Percentiles rank a stretch among this genome's conserved stretches.
Conservation (phyloP, 2,888 invertebrate species). For the Lycaena phlaeas region DNA sequence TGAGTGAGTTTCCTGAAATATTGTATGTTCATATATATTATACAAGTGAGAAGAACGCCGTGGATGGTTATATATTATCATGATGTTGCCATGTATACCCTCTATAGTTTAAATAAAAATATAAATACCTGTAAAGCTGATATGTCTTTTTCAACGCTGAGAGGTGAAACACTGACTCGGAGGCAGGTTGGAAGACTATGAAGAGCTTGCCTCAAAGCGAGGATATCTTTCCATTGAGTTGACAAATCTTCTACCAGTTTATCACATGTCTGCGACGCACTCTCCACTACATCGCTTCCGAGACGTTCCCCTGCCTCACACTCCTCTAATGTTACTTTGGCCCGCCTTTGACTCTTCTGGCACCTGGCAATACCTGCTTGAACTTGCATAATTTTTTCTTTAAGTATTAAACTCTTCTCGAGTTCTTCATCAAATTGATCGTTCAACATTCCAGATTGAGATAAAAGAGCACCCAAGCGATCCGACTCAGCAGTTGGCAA, state of each 20-base stretch:
- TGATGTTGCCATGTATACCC: too few relatives aligned
- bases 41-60: too few relatives aligned
- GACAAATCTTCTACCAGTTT: constrained; percentile 79
- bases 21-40: too few relatives aligned
- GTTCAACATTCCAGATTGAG: constrained; percentile 80
- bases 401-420: constrained; percentile 81
- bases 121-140: constrained; percentile 65
- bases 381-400: constrained; percentile 81
- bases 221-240: constrained; percentile 83
- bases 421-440: constrained; percentile 83
- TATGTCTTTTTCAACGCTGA: constrained; percentile 83
- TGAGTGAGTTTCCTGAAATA: constrained; percentile 79
- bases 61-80: too few relatives aligned
- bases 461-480: constrained; percentile 79
- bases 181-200: constrained; percentile 85
- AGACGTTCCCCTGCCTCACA: constrained; percentile 82
- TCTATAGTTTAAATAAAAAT: too few relatives aligned
- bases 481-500: constrained; percentile 84
- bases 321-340: constrained; percentile 77
- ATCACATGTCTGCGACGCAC: constrained; percentile 82
- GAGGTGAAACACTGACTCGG: constrained; percentile 83
- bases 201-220: constrained; percentile 81
- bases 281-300: constrained; percentile 84
- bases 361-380: constrained; percentile 80
- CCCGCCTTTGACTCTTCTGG: constrained; percentile 77